phyloP scores from a whole-genome alignment of 2,888 invertebrate genomes.

The Phorcus lineatus region DNA sequence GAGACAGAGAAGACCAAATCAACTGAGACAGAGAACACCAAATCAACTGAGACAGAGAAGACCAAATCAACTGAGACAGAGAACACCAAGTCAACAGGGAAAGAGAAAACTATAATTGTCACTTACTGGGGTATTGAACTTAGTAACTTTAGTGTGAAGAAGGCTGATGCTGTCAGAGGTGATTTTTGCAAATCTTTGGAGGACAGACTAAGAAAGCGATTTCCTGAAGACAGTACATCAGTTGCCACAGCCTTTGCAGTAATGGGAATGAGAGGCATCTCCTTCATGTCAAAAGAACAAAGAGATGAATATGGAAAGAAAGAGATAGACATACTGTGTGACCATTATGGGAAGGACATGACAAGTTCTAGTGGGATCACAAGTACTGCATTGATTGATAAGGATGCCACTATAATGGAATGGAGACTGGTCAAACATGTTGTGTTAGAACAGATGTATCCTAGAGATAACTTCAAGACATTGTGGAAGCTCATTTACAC shows the following conservation, averaged over 20 bases:
- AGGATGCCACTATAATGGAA: background rate
- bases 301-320: background rate
- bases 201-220: background rate
- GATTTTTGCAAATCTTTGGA: background rate
- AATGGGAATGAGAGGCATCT: background rate
- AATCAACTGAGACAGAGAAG: no score
- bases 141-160: background rate
- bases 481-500: no score
- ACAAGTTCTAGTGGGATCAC: background rate
- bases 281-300: background rate
- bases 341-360: background rate
- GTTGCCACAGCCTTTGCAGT: background rate
- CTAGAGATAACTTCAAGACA: no score
- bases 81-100: no score
- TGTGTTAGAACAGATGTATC: no score
- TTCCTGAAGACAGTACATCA: background rate
- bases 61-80: no score
- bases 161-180: background rate
- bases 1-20: no score
- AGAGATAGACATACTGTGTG: background rate
- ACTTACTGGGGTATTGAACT: background rate
- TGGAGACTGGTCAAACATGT: background rate
- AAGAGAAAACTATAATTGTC: no score
- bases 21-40: no score
- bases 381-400: background rate